Conservation (phyloP, 2,113 vertebrate species). For the Alaudala cheleensis region DNA sequence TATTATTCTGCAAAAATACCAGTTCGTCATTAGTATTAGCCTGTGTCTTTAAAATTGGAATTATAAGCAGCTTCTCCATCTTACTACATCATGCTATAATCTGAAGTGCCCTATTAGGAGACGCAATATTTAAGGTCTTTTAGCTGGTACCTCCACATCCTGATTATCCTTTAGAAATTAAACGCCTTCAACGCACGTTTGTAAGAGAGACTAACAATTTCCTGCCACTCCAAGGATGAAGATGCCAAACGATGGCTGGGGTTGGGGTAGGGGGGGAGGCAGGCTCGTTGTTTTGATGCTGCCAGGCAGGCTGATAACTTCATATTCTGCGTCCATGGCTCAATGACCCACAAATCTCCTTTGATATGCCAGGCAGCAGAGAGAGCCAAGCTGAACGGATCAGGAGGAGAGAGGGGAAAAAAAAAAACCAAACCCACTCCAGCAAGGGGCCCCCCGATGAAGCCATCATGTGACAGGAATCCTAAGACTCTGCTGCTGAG, state of each 20-base stretch:
- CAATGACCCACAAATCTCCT: constrained; percentile 95
- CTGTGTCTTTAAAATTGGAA: constrained; percentile 32
- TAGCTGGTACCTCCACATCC: constrained; percentile 52
- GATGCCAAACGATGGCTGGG: constrained; percentile 38
- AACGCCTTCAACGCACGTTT: constrained; percentile 51
- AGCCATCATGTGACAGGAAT: constrained; percentile 96
- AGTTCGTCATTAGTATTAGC: constrained; percentile 30
- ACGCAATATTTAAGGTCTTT: constrained; percentile 54
- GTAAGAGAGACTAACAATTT: constrained; percentile 28
- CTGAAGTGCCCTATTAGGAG: constrained; percentile 19
- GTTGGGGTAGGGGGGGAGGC: neutral
- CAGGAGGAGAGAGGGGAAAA: constrained; percentile 70
- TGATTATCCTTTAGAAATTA: constrained; percentile 67
- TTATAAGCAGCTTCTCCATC: constrained; percentile 36
- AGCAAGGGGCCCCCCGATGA: constrained; percentile 79
- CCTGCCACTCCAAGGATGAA: constrained; percentile 54
- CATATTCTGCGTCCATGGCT: constrained; percentile 89
- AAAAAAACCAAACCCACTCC: neutral
- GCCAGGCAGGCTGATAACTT: constrained; percentile 89
- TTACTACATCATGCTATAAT: constrained; percentile 40
- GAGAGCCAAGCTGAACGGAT: constrained; percentile 87
- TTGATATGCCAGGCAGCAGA: constrained; percentile 94
- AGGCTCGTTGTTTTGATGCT: constrained; percentile 63
- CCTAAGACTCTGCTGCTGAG: constrained; percentile 70
- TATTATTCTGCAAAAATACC: constrained; percentile 41